A percentile compares a stretch with the other conserved stretches of the same genome.
Evolutionary conservation across 1,140 invertebrate species (phyloP).

Genomic region (Drosophila persimilis): DNA sequence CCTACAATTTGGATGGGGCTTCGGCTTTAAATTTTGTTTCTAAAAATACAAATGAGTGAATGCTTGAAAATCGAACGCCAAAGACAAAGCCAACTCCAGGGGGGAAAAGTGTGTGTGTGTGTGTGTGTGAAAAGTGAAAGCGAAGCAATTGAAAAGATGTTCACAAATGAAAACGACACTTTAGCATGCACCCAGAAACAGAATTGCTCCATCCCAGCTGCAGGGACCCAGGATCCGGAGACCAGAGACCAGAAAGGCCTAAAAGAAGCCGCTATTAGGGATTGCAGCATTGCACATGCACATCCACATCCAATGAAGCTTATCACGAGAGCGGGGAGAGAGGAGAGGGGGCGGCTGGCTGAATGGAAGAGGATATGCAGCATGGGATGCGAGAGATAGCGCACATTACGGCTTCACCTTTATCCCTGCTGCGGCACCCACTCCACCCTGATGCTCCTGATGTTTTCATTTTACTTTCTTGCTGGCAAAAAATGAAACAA

Average conservation of each 20-base stretch:
- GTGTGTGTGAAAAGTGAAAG: slow-evolving; percentile 55
- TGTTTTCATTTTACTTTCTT: slow-evolving; percentile 42
- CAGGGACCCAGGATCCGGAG: too few species aligned
- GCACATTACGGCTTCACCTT: slow-evolving; percentile 16
- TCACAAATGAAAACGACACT: slow-evolving; percentile 49
- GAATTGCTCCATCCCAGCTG: too few species aligned
- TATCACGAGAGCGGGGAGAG: slow-evolving; percentile 5
- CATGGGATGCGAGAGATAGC: slow-evolving; percentile 7
- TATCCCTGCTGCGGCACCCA: background rate
- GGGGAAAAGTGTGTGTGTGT: background rate
- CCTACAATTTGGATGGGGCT: too few species aligned
- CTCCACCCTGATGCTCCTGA: slow-evolving; percentile 3
- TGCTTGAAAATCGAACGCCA: background rate
- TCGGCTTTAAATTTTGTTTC: too few species aligned
- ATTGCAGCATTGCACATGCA: slow-evolving; percentile 5
- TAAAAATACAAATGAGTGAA: too few species aligned
- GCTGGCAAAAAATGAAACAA: slow-evolving; percentile 7
- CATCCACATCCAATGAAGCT: slow-evolving; percentile 17
- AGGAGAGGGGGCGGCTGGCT: too few species aligned
- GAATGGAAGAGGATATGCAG: too few species aligned
- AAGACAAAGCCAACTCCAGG: slow-evolving; percentile 33
- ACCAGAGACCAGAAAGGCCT: slow-evolving; percentile 3
- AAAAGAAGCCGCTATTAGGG: slow-evolving; percentile 15
- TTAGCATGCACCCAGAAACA: slow-evolving; percentile 19
- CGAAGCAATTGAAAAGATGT: slow-evolving; percentile 41